Percentiles rank a stretch among this genome's conserved stretches.
Evolutionary conservation across 1,140 invertebrate genomes (phyloP).

Genomic region (Heliconius congener): DNA sequence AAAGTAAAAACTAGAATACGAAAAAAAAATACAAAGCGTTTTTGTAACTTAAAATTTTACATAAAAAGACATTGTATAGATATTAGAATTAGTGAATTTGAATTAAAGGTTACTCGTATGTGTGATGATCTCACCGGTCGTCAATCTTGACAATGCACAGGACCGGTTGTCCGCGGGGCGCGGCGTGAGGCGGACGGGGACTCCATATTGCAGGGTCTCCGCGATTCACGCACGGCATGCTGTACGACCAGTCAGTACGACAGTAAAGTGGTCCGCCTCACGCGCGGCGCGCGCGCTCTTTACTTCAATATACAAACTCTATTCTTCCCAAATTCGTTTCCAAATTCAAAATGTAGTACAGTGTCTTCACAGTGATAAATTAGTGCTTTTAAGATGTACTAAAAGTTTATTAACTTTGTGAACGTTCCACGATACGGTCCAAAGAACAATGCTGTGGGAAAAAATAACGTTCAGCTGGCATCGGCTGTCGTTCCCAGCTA

Average conservation of each 20-base stretch:
- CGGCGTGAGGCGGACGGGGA: conserved; percentile 54
- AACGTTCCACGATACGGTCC: conserved; percentile 70
- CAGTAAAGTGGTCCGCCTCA: conserved; percentile 67
- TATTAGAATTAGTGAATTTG: conserved; percentile 49
- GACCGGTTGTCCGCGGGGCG: conserved; percentile 65
- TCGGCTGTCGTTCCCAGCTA: conserved; percentile 80
- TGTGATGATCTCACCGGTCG: conserved; percentile 75
- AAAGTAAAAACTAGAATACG: neutral
- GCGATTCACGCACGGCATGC: conserved; percentile 62
- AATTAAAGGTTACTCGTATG: conserved; percentile 55
- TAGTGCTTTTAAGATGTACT: conserved; percentile 49
- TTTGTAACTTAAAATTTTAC: neutral
- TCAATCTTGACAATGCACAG: conserved; percentile 79
- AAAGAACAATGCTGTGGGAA: conserved; percentile 82
- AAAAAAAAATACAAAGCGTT: neutral
- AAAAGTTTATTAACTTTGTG: conserved; percentile 56
- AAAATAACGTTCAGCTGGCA: conserved; percentile 82
- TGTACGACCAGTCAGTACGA: conserved; percentile 60
- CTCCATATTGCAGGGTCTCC: conserved; percentile 62
- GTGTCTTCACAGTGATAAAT: conserved; percentile 38
- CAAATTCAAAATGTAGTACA: conserved; percentile 68
- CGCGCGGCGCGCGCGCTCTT: conserved; percentile 73
- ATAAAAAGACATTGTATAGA: neutral
- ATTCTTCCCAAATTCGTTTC: conserved; percentile 48
- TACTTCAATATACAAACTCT: conserved; percentile 35